Conservation (phyloP, 2,113 vertebrate species). For the Saguinus imperator region DNA sequence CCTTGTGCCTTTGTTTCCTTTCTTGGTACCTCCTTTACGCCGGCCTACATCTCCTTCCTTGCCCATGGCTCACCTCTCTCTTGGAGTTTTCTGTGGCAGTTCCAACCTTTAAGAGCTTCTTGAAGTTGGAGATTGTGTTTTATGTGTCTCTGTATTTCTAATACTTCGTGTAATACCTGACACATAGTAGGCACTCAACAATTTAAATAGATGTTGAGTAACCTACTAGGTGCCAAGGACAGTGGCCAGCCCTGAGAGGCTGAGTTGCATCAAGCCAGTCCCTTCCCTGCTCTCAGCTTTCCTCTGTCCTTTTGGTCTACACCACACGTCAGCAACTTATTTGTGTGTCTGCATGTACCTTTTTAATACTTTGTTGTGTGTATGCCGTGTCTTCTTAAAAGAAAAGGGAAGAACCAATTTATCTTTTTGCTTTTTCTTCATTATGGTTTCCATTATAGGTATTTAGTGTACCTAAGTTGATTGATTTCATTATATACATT, state of each 20-base stretch:
- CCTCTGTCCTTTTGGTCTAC: background rate
- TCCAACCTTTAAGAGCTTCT: background rate
- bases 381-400: background rate
- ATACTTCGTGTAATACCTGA: fast-evolving
- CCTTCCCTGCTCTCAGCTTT: background rate
- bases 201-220: background rate
- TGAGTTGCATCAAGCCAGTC: background rate
- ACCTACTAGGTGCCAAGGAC: background rate
- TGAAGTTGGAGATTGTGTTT: background rate
- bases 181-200: background rate
- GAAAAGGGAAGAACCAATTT: background rate
- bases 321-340: too few species aligned
- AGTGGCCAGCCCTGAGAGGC: too few species aligned
- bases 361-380: background rate
- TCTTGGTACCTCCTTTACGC: background rate
- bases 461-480: background rate
- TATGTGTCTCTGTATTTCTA: background rate
- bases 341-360: background rate
- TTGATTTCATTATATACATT: background rate
- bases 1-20: background rate
- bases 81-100: background rate
- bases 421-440: background rate
- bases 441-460: background rate
- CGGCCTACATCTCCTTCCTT: background rate
- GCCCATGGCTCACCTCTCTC: background rate